Evolutionary conservation across 2,888 invertebrate species (phyloP).

Genomic region (Epicampocera succincta): DNA sequence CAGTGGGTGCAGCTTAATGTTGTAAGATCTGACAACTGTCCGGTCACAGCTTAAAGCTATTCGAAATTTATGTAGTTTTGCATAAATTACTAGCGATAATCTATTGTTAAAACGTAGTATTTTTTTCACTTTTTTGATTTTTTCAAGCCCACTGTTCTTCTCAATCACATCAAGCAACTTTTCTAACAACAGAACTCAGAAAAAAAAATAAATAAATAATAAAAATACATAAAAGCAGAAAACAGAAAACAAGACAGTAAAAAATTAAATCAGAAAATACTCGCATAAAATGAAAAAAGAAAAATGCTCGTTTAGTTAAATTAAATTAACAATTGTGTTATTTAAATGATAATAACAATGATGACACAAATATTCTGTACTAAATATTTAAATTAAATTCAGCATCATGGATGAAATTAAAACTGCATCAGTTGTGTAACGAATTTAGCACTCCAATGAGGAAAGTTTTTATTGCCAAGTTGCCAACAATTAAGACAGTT

Average conservation of each 20-base stretch:
- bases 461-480: not conserved
- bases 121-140: not conserved
- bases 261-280: slow-evolving; percentile 22
- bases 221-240: not conserved
- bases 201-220: not conserved
- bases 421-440: not conserved
- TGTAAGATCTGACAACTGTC: no score
- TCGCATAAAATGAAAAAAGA: slow-evolving; percentile 8
- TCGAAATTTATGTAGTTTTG: no score
- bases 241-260: not conserved
- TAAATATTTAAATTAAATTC: slow-evolving; percentile 19
- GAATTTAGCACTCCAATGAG: slow-evolving; percentile 3
- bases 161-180: not conserved
- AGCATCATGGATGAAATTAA: slow-evolving; percentile 7
- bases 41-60: no score
- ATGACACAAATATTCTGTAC: slow-evolving; percentile 44
- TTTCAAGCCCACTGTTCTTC: not conserved
- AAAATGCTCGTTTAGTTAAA: slow-evolving; percentile 54
- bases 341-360: slow-evolving; percentile 22
- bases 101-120: no score
- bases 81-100: no score
- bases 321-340: slow-evolving; percentile 52
- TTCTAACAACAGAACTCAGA: not conserved
- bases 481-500: not conserved
- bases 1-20: not conserved